A percentile compares a stretch with the other conserved stretches of the same genome.
phyloP scores from a whole-genome alignment of 2,113 vertebrate species.

The Phaethon lepturus region DNA sequence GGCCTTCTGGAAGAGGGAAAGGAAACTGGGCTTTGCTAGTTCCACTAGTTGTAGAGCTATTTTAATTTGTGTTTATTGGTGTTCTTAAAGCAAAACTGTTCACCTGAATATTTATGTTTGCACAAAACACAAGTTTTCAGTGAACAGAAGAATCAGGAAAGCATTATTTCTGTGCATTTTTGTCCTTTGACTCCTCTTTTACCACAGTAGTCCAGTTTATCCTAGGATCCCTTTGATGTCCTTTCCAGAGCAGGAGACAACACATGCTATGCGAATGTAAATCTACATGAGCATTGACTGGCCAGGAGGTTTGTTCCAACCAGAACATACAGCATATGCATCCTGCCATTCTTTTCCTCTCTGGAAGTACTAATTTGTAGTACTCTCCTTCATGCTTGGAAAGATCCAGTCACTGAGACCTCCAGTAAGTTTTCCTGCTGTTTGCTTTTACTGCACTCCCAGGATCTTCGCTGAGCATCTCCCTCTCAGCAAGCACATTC shows the following conservation, averaged over 20 bases:
- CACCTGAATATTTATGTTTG: not conserved
- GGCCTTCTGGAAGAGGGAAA: not conserved
- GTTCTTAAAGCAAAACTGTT: not conserved
- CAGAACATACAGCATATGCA: not conserved
- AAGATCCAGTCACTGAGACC: not conserved
- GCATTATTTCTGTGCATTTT: not conserved
- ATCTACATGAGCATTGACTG: not conserved
- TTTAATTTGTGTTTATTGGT: not conserved
- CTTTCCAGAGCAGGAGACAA: not conserved
- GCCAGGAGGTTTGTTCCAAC: not conserved
- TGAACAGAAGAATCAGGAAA: not conserved
- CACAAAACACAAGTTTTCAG: not conserved
- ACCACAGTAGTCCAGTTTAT: not conserved
- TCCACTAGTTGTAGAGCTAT: not conserved
- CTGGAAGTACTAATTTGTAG: not conserved
- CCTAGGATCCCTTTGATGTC: not conserved
- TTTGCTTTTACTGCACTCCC: not conserved
- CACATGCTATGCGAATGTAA: not conserved
- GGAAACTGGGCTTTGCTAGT: not conserved
- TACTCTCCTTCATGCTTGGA: not conserved
- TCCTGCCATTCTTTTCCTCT: not conserved
- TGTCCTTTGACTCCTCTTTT: not conserved
- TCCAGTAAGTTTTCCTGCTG: not conserved
- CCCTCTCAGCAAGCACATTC: not conserved
- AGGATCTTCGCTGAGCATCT: not conserved